A percentile compares a stretch with the other conserved stretches of the same genome.
phyloP scores from a whole-genome alignment of 1,140 invertebrate species.

The Onthophagus taurus region DNA sequence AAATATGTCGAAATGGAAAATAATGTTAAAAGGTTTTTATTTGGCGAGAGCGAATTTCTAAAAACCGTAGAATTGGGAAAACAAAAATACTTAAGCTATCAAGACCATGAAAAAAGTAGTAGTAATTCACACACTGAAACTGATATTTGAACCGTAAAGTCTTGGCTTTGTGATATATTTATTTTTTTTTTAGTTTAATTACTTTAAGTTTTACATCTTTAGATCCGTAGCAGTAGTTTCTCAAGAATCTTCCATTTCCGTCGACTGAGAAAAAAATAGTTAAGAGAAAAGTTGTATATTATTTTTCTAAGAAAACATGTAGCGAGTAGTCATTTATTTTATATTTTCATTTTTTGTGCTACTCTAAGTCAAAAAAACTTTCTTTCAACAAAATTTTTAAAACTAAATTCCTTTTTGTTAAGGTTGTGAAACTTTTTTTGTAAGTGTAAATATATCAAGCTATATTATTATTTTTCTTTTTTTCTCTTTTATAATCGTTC shows the following conservation, averaged over 20 bases:
- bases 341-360: too few relatives aligned
- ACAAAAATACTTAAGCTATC: conserved; percentile 24
- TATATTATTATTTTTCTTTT: too few relatives aligned
- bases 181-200: not conserved
- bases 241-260: conserved; percentile 1
- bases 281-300: not conserved
- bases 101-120: conserved; percentile 16
- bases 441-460: too few relatives aligned
- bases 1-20: conserved; percentile 35
- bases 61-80: conserved; percentile 32
- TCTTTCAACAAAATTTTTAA: too few relatives aligned
- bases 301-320: not conserved
- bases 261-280: not conserved
- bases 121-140: conserved; percentile 25
- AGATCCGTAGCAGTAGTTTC: too few relatives aligned
- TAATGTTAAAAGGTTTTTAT: conserved; percentile 35
- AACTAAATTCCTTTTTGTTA: too few relatives aligned
- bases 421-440: too few relatives aligned
- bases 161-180: not conserved
- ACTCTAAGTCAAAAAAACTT: too few relatives aligned
- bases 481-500: too few relatives aligned
- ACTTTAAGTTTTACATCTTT: too few relatives aligned
- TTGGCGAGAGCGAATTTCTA: conserved; percentile 32
- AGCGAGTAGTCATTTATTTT: not conserved
- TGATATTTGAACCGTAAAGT: conserved; percentile 22